Conservation (phyloP, 2,797 vertebrate species). For the Pseudocheirus occidentalis region DNA sequence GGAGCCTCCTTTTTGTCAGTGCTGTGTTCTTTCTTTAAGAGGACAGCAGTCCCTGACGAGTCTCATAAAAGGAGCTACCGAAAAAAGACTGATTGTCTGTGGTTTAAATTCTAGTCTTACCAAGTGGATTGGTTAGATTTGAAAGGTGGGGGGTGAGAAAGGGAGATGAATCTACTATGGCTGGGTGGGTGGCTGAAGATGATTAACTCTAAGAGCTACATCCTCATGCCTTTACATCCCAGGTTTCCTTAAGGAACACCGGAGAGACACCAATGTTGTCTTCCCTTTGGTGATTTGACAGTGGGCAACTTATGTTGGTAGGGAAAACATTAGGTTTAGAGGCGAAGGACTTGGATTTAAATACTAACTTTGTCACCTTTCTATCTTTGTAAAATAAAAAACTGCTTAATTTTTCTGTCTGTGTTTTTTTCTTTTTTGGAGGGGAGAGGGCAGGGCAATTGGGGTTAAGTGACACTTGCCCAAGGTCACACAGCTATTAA, state of each 20-base stretch:
- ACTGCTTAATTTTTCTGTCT: too few species aligned
- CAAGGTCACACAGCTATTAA: too few species aligned
- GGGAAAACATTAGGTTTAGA: not conserved
- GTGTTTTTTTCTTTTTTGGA: not conserved
- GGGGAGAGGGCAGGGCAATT: too few species aligned
- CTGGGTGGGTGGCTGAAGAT: not conserved
- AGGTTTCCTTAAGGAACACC: not conserved
- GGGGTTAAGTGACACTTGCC: too few species aligned
- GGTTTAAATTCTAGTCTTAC: constrained; percentile 46
- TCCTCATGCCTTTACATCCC: not conserved
- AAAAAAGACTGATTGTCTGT: constrained; percentile 18
- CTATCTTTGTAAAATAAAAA: not conserved
- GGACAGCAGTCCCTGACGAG: not conserved
- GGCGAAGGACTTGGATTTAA: not conserved
- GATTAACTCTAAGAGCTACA: not conserved
- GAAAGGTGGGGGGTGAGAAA: constrained; percentile 21
- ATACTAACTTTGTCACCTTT: not conserved
- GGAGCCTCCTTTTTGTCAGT: not conserved
- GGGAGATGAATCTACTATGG: constrained; percentile 22
- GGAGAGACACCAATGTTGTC: not conserved
- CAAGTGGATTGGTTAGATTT: constrained; percentile 35
- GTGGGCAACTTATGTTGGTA: not conserved
- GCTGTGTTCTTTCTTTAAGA: constrained; percentile 16
- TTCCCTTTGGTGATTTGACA: not conserved
- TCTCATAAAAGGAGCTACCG: not conserved